Base-by-base conservation (phyloP, 2,888 invertebrate genomes). In the Mythimna lalbum region DNA sequence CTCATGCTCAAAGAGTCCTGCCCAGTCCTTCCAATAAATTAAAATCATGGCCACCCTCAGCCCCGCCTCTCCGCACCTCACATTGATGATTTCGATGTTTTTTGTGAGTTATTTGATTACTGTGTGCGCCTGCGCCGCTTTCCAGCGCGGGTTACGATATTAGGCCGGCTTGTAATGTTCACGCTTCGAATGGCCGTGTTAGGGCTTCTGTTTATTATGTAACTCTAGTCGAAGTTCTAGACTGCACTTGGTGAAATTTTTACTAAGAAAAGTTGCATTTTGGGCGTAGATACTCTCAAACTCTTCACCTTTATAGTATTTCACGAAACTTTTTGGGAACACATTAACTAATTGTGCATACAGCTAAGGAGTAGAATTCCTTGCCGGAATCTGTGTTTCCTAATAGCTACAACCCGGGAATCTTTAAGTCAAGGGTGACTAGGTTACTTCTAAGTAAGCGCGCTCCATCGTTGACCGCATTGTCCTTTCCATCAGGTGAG, bases 101-200 rank as follows among this genome's bases (percentile, higher is more conserved):
- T 93, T 93, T 93, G 89, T 91, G 76, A 85, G 81, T 81, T 83
- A 89, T 92, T 91, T 92, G 93, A 93, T 93, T 92, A 90, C 84
- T 78, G 88, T 86, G 85, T 78, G 86, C 82, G 86, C 84, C 89
- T 89, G 90, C 66, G 66, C 50, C 57, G 68, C 36, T 36, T 21
- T 49, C 21, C 89, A 56, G 64, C 39, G 77, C 81, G 69, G 76
- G 73, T 76, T 69, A 74, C 64, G 63, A 72, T 70, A 70, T 75
- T 74, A 85, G 80, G 70, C 64, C 53, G 61, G 33, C 52, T 69
- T 56, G 61, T 63, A 52, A 50, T 70, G 78, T 81, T 81, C 81
- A 82, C 81, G 83, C 80, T 72, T 65, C 63, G 36, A 7, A 49
- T 39, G 66, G 31, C 21, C 62, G 47, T 53, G 53, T 63, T 50